A percentile compares a stretch with the other conserved stretches of the same genome.
These are phyloP conservation scores for Acanthopagrus latus DNA, from an alignment of 2,797 vertebrate genomes.

Conservation along the genomic window DNA sequence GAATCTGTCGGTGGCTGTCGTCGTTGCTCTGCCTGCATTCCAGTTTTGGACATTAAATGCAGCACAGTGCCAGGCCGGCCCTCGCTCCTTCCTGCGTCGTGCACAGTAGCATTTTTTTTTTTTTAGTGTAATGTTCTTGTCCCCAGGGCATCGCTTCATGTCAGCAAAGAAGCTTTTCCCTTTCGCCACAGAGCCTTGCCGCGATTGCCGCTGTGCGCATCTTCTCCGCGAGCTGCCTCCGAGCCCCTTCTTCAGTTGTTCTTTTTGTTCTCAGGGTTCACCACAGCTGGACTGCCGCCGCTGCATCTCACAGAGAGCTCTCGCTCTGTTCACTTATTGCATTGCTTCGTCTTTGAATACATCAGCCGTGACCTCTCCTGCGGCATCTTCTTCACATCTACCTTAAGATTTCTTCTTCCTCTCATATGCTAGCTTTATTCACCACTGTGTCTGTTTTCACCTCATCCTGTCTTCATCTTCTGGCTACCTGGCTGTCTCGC, in stretches of 20 bases:
- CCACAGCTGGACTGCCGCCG: conserved; percentile 26
- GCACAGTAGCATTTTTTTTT: conserved; percentile 13
- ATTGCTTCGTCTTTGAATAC: background rate
- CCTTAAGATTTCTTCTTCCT: conserved; percentile 2
- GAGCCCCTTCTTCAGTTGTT: background rate
- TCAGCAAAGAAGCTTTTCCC: conserved; percentile 31
- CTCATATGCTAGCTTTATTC: conserved; percentile 11
- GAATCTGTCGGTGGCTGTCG: background rate
- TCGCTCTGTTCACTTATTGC: background rate
- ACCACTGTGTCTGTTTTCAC: conserved; percentile 20
- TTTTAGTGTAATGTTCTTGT: conserved; percentile 12
- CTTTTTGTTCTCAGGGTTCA: conserved; percentile 13
- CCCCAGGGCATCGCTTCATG: conserved; percentile 25
- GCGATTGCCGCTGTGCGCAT: conserved; percentile 6
- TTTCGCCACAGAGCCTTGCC: conserved; percentile 20
- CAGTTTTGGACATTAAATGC: background rate
- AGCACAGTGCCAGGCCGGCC: conserved; percentile 11
- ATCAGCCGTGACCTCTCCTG: background rate
- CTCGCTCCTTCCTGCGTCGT: conserved; percentile 9
- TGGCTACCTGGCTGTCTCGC: conserved; percentile 5
- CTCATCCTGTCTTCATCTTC: conserved; percentile 1
- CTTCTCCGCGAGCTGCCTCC: conserved; percentile 3
- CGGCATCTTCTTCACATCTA: background rate
- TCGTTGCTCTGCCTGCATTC: background rate
- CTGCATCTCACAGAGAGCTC: background rate